phyloP scores from a whole-genome alignment of 2,113 vertebrate species.

The Rhagologus leucostigma region DNA sequence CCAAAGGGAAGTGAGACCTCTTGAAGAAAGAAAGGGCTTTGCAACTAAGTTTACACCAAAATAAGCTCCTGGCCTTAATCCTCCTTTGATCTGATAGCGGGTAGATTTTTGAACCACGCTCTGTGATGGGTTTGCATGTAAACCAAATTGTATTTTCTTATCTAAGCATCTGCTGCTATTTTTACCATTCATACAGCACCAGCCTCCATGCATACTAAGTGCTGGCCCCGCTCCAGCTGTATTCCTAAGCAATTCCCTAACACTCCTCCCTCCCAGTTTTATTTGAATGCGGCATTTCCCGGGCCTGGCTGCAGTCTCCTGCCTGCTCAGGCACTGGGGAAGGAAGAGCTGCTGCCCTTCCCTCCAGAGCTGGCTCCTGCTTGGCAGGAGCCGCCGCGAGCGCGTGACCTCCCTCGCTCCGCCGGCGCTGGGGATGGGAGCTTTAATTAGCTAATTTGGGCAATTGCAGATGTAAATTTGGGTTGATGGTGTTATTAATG shows the following conservation, averaged over 20 bases:
- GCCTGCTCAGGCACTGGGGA: not conserved
- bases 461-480: not conserved
- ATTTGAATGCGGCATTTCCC: not conserved
- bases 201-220: not conserved
- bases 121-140: not conserved
- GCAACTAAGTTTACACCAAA: not conserved
- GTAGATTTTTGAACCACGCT: not conserved
- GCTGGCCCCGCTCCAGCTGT: not conserved
- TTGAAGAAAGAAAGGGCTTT: not conserved
- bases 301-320: not conserved
- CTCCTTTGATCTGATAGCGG: not conserved
- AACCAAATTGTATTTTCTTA: not conserved
- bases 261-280: not conserved
- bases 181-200: conserved; percentile 5
- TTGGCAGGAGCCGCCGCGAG: not conserved
- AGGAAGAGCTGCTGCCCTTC: not conserved
- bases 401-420: not conserved
- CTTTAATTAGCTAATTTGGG: not conserved
- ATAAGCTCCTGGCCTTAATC: not conserved
- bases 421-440: not conserved
- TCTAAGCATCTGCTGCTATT: conserved; percentile 31
- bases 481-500: not conserved
- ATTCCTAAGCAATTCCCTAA: not conserved
- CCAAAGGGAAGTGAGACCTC: not conserved
- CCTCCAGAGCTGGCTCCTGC: not conserved